Percentiles rank a stretch among this genome's conserved stretches.
phyloP scores from a whole-genome alignment of 2,888 invertebrate species.

The Ormyrus nitidulus region DNA sequence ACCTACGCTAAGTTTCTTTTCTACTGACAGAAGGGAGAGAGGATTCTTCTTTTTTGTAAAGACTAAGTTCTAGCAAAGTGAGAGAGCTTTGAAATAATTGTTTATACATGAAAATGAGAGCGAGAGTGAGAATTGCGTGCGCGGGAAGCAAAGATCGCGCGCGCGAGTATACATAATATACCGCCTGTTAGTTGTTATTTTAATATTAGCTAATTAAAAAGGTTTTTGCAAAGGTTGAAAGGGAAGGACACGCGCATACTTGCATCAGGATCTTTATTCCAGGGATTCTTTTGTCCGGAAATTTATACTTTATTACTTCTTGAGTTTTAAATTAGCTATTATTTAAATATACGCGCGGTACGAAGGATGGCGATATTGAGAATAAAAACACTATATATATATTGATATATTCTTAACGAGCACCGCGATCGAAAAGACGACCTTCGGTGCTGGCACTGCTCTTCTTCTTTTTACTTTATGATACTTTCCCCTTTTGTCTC shows the following conservation, averaged over 20 bases:
- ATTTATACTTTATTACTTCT: not conserved
- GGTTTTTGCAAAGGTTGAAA: slow-evolving; percentile 27
- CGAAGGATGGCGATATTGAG: not conserved
- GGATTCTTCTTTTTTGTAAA: slow-evolving; percentile 31
- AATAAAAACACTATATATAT: slow-evolving; percentile 22
- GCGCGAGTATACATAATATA: slow-evolving; percentile 27
- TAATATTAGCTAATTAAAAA: slow-evolving; percentile 51
- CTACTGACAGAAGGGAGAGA: no score
- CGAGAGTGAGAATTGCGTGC: not conserved
- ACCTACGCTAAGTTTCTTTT: slow-evolving; percentile 12
- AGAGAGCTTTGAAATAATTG: slow-evolving; percentile 36
- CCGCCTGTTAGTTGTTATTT: slow-evolving; percentile 52
- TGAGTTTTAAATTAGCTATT: slow-evolving; percentile 52
- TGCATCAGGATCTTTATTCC: slow-evolving; percentile 24
- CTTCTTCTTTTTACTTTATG: slow-evolving; percentile 42
- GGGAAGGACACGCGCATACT: not conserved
- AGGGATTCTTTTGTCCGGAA: not conserved
- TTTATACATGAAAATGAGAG: slow-evolving; percentile 32
- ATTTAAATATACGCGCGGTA: slow-evolving; percentile 33
- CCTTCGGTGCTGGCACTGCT: slow-evolving; percentile 49
- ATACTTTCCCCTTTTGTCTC: not conserved
- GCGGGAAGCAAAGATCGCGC: not conserved
- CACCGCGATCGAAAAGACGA: slow-evolving; percentile 37
- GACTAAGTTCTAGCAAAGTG: slow-evolving; percentile 29
- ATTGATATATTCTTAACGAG: slow-evolving; percentile 42